Evolutionary conservation across 2,113 vertebrate genomes (phyloP).

Genomic region (Heloderma charlesbogerti): DNA sequence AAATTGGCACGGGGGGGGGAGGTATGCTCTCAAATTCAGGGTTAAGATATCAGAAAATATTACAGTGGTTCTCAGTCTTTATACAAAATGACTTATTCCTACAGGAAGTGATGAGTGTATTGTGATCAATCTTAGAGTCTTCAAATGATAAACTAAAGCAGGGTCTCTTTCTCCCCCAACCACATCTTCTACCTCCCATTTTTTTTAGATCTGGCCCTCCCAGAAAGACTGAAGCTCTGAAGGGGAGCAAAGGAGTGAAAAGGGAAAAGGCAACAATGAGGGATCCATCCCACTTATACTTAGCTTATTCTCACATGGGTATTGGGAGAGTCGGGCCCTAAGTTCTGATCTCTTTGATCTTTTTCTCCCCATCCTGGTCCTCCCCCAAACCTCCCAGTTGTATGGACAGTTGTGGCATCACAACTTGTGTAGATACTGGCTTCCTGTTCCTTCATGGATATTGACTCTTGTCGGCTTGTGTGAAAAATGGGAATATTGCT

Average conservation of each 20-base stretch:
- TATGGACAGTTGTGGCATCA: background rate
- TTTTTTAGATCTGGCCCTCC: background rate
- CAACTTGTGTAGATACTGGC: background rate
- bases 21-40: background rate
- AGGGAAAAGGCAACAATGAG: too few species aligned
- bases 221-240: background rate
- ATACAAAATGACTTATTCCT: background rate
- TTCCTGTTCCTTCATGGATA: background rate
- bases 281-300: background rate
- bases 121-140: background rate
- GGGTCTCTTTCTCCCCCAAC: background rate
- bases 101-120: background rate
- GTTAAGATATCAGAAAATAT: background rate
- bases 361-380: background rate
- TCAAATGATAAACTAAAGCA: background rate
- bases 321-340: background rate
- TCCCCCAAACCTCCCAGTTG: background rate
- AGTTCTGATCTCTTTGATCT: background rate
- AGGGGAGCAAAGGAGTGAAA: background rate
- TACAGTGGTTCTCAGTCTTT: background rate
- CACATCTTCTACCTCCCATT: too few species aligned
- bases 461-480: background rate
- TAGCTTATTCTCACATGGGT: background rate
- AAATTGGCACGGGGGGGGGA: too few species aligned
- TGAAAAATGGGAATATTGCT: background rate